Evolutionary conservation across 2,888 invertebrate species (phyloP).

Genomic region (Emmelina monodactyla): DNA sequence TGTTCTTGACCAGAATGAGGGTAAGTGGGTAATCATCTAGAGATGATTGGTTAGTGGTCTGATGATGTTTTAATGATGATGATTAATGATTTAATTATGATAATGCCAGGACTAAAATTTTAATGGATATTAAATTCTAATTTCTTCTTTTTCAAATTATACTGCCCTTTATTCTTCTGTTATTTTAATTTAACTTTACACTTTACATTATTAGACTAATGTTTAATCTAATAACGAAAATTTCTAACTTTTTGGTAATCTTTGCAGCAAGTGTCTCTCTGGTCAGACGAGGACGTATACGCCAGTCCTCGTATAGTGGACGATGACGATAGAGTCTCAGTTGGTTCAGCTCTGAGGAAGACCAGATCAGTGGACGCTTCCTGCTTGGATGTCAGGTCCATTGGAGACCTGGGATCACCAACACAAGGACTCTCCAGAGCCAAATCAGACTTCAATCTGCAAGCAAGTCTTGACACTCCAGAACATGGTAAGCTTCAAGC

Average conservation of each 20-base stretch:
- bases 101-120: no score
- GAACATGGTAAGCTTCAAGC: slow-evolving; percentile 70
- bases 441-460: slow-evolving; percentile 87
- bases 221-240: no score
- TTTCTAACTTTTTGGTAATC: no score
- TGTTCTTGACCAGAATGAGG: slow-evolving; percentile 80
- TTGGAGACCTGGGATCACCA: slow-evolving; percentile 71
- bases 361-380: slow-evolving; percentile 90
- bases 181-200: no score
- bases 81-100: no score
- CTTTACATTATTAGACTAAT: no score
- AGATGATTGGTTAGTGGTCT: neutral
- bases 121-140: no score
- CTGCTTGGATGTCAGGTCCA: slow-evolving; percentile 81
- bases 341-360: slow-evolving; percentile 82
- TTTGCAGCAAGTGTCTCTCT: slow-evolving; percentile 78
- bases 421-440: slow-evolving; percentile 77
- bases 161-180: no score
- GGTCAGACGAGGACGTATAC: slow-evolving; percentile 79
- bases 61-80: no score
- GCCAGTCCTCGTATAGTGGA: slow-evolving; percentile 71
- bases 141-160: no score
- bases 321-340: slow-evolving; percentile 76
- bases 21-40: slow-evolving; percentile 44
- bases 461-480: slow-evolving; percentile 70